Evolutionary conservation across 2,797 vertebrate genomes (phyloP).

Genomic region (Tadarida brasiliensis): DNA sequence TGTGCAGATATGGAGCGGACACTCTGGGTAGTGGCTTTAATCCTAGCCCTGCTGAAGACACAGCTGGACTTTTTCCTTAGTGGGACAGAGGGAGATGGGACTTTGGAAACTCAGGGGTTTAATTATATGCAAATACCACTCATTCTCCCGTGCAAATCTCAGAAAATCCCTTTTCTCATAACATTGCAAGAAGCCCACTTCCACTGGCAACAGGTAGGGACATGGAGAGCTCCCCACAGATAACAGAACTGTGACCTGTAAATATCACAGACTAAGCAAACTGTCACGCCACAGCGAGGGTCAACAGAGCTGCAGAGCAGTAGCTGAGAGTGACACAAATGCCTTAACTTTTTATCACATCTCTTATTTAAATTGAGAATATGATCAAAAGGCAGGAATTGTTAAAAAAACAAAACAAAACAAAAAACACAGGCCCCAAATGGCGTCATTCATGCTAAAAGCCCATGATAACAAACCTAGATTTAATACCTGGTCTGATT

Average conservation of each 20-base stretch:
- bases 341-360: background rate
- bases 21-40: too few relatives aligned
- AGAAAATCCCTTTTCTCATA: background rate
- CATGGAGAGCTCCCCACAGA: background rate
- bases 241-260: background rate
- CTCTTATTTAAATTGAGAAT: background rate
- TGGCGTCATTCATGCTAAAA: background rate
- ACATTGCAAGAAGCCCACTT: background rate
- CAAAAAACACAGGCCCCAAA: background rate
- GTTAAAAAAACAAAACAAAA: background rate
- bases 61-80: too few relatives aligned
- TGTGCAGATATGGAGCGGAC: too few relatives aligned
- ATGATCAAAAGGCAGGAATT: background rate
- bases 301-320: background rate
- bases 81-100: background rate
- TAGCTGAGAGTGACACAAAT: background rate
- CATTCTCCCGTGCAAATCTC: background rate
- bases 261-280: background rate
- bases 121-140: background rate
- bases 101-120: background rate
- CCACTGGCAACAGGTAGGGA: too few relatives aligned
- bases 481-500: background rate
- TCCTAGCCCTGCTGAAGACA: too few relatives aligned
- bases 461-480: background rate
- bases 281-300: too few relatives aligned